Evolutionary conservation across 2,888 invertebrate genomes (phyloP).

Genomic region (Drosophila fungiperda): DNA sequence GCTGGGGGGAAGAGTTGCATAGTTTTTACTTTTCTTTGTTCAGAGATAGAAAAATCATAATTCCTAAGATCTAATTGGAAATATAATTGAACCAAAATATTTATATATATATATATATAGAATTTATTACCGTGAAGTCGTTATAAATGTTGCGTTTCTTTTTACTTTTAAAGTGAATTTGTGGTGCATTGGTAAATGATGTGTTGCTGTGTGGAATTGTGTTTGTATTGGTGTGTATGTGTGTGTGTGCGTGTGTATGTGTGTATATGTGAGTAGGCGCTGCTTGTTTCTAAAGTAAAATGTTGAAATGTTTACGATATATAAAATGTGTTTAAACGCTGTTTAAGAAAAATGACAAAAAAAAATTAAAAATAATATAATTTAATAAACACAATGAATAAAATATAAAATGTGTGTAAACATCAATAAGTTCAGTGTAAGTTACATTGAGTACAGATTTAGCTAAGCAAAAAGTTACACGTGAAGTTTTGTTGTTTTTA

Average conservation of each 20-base stretch:
- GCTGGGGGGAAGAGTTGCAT: slow-evolving; percentile 19
- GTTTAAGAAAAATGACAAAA: slow-evolving; percentile 33
- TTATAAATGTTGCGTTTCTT: slow-evolving; percentile 52
- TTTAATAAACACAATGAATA: slow-evolving; percentile 48
- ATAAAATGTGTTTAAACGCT: slow-evolving; percentile 25
- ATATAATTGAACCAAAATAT: slow-evolving; percentile 34
- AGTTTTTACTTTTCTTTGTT: slow-evolving; percentile 15
- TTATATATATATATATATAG: slow-evolving; percentile 26
- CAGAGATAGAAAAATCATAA: slow-evolving; percentile 44
- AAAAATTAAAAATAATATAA: slow-evolving; percentile 19
- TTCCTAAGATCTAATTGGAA: slow-evolving; percentile 45
- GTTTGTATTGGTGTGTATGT: slow-evolving; percentile 11
- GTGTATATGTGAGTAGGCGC: slow-evolving; percentile 62
- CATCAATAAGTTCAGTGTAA: slow-evolving; percentile 48
- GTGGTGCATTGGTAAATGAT: slow-evolving; percentile 46
- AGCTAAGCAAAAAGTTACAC: slow-evolving; percentile 63
- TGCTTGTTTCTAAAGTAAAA: slow-evolving; percentile 68
- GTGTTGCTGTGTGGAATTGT: slow-evolving; percentile 33
- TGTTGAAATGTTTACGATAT: slow-evolving; percentile 38
- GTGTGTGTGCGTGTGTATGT: slow-evolving; percentile 28
- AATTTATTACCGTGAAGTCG: slow-evolving; percentile 56
- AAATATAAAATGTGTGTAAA: slow-evolving; percentile 25
- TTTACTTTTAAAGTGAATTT: slow-evolving; percentile 47
- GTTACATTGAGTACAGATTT: slow-evolving; percentile 51
- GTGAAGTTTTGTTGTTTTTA: slow-evolving; percentile 33